Evolutionary conservation across 2,888 invertebrate genomes (phyloP).

Genomic region (Gandaritis pyraliata): DNA sequence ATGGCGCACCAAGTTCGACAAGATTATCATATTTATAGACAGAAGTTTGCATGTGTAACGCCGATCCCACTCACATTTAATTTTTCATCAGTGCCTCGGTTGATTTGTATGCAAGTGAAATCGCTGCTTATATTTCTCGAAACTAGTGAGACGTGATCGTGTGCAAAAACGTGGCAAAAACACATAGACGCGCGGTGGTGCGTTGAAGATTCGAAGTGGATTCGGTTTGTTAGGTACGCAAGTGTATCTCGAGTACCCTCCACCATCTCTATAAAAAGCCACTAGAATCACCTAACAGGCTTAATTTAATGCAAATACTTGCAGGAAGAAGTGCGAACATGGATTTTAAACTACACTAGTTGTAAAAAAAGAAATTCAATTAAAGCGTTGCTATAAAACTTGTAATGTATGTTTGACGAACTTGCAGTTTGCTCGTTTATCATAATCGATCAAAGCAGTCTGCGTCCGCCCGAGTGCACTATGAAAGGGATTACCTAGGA

Average conservation of each 20-base stretch:
- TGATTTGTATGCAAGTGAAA: conserved; percentile 55
- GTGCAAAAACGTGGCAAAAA: conserved; percentile 53
- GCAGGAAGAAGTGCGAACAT: conserved; percentile 11
- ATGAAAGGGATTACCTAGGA: conserved; percentile 25
- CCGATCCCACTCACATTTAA: conserved; percentile 34
- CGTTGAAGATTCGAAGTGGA: conserved; percentile 58
- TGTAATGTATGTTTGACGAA: conserved; percentile 7
- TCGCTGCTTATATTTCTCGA: conserved; percentile 30
- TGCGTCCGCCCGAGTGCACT: conserved; percentile 37
- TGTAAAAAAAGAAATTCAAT: conserved; percentile 10
- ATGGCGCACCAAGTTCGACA: conserved; percentile 42
- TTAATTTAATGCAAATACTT: conserved; percentile 14
- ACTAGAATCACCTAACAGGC: conserved; percentile 23
- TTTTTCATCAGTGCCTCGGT: conserved; percentile 31
- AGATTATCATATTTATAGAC: conserved; percentile 53
- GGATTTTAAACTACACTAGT: conserved; percentile 12
- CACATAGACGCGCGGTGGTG: conserved; percentile 58
- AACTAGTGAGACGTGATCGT: conserved; percentile 33
- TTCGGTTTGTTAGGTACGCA: conserved; percentile 39
- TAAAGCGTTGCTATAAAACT: conserved; percentile 13
- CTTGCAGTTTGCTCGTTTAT: conserved; percentile 25
- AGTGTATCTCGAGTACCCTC: conserved; percentile 23
- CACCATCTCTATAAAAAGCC: conserved; percentile 22
- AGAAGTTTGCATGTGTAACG: conserved; percentile 43
- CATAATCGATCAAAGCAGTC: conserved; percentile 36